These are phyloP conservation scores for Cebidichthys violaceus DNA, from an alignment of 2,113 vertebrate genomes.

Conservation along the genomic window DNA sequence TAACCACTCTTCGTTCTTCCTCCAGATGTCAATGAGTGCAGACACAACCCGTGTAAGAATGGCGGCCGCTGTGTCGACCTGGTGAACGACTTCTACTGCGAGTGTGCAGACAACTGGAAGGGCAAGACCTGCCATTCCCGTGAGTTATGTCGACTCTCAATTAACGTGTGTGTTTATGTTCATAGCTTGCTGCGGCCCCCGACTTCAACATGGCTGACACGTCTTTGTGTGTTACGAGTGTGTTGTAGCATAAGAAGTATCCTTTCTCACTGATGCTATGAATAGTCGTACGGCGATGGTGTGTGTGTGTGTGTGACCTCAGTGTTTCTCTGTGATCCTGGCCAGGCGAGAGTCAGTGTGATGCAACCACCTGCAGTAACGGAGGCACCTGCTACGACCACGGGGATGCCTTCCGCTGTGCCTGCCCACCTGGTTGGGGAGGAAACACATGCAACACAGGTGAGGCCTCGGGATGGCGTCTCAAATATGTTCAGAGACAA, in stretches of 20 bases:
- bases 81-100: constrained; percentile 95
- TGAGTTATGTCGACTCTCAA: constrained; percentile 78
- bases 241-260: not conserved
- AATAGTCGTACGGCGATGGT: not conserved
- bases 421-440: constrained; percentile 91
- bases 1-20: constrained; percentile 5
- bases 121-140: constrained; percentile 98
- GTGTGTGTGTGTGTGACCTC: not conserved
- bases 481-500: no score
- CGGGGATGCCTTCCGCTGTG: constrained; percentile 91
- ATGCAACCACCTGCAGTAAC: constrained; percentile 93
- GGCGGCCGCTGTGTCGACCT: constrained; percentile 92
- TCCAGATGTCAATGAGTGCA: constrained; percentile 95
- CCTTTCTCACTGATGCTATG: not conserved
- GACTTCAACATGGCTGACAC: not conserved
- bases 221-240: constrained; percentile 15
- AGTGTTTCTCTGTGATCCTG: not conserved
- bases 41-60: constrained; percentile 93
- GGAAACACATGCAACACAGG: constrained; percentile 93
- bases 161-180: constrained; percentile 53
- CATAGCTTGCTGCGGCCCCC: not conserved
- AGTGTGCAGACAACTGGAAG: constrained; percentile 93
- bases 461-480: constrained; percentile 54
- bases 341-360: constrained; percentile 93
- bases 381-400: constrained; percentile 95